Evolutionary conservation across 2,888 invertebrate genomes (phyloP), one percentile per base, ranked within the genome.

Genomic region (Eupithecia subfuscata): DNA sequence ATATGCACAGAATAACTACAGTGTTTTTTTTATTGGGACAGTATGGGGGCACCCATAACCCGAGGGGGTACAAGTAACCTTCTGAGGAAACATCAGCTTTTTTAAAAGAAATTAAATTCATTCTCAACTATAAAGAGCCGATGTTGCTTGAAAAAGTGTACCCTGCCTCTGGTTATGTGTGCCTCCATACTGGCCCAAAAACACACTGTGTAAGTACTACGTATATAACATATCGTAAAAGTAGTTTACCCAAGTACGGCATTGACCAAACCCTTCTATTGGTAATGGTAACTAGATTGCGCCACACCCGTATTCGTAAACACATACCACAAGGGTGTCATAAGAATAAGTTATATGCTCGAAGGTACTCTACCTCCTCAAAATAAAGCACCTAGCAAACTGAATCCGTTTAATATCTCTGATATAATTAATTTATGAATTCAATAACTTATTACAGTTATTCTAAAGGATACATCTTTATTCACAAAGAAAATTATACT

Each of bases 251-350:
- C 56, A 65, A 70, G 71, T 71, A 70, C 45, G 71, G 65, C 72
- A 76, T 75, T 75, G 75, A 69, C 73, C 78, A 67, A 75, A 74
- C 77, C 75, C 77, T 77, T 77, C 65, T 75, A 72, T 71, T 73
- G 60, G 75, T 40, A 72, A 69, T 22, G 22, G 56, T 60, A 14
- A 60, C 60, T 60, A 48, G 68, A 79, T 75, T 76, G 63, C 67
- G 69, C 69, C 75, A 78, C 76, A 52, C 76, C 75, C 75, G 69
- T 72, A 73, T 74, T 65, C 52, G 77, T 70, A 70, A 45, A 67
- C 45, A 76, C 67, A 69, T 56, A 78, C 67, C 74, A 70, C 73
- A 70, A 30, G 52, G 14, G 71, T 74, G 70, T 73, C 77, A 67
- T 75, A 73, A 79, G 69, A 52, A 40, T 67, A 70, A 73, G 69